Evolutionary conservation across 2,113 vertebrate genomes (phyloP).

Genomic region (Hystrix cristata): DNA sequence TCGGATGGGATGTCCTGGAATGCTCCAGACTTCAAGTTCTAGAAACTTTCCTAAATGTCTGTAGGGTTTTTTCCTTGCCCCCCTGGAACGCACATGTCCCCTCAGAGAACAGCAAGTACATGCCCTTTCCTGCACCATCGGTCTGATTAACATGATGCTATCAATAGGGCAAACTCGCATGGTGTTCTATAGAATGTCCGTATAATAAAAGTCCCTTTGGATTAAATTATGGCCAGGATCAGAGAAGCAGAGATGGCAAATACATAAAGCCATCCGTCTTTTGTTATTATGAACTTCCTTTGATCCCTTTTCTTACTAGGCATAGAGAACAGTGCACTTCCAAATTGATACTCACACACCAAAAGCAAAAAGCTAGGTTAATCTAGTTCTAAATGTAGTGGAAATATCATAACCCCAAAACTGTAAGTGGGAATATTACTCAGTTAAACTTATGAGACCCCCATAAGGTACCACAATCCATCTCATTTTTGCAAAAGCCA

Average conservation of each 20-base stretch:
- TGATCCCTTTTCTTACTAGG: not conserved
- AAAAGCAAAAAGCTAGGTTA: not conserved
- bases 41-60: not conserved
- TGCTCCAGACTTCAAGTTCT: not conserved
- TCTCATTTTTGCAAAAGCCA: conserved; percentile 52
- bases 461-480: conserved; percentile 7
- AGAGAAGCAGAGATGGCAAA: not conserved
- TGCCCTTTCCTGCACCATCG: not conserved
- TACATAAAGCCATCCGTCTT: not conserved
- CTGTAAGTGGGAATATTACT: conserved; percentile 1
- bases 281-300: not conserved
- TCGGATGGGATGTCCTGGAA: not conserved
- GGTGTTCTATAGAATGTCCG: not conserved
- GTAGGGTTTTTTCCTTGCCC: not conserved
- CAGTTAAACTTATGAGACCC: conserved; percentile 22
- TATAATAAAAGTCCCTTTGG: not conserved
- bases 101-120: not conserved
- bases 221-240: not conserved
- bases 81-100: not conserved
- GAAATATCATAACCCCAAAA: not conserved
- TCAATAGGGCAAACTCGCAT: not conserved
- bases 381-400: conserved; percentile 20
- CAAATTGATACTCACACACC: not conserved
- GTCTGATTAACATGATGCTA: not conserved
- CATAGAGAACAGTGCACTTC: not conserved